Percentiles rank a stretch among this genome's conserved stretches.
phyloP scores from a whole-genome alignment of 2,888 invertebrate genomes.

The Morpho achilles region DNA sequence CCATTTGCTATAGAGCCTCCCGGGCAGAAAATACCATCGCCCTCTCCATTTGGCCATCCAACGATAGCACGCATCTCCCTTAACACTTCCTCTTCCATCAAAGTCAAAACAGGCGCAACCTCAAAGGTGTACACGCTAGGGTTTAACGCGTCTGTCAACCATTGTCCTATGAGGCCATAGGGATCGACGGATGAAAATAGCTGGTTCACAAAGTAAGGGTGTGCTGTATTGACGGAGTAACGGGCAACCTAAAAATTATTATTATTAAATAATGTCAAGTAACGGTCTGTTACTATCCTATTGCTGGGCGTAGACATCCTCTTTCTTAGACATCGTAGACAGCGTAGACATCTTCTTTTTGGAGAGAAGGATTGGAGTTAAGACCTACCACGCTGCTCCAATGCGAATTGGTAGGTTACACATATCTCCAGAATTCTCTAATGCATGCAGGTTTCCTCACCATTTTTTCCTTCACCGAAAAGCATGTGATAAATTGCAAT shows the following conservation, averaged over 20 bases:
- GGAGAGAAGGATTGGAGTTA: too few species aligned
- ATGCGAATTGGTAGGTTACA: too few species aligned
- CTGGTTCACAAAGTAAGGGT: constrained; percentile 94
- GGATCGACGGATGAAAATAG: constrained; percentile 91
- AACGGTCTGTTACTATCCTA: too few species aligned
- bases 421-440: too few species aligned
- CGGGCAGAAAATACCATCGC: constrained; percentile 93
- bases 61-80: constrained; percentile 88
- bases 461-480: too few species aligned
- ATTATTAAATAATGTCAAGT: neutral
- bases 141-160: constrained; percentile 91
- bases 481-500: too few species aligned
- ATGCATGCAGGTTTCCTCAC: too few species aligned
- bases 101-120: constrained; percentile 91
- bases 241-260: constrained; percentile 61
- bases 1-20: constrained; percentile 95
- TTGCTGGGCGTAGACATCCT: too few species aligned
- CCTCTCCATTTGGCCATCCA: constrained; percentile 85
- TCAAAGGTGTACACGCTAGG: constrained; percentile 94
- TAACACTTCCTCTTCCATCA: constrained; percentile 92
- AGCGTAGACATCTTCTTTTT: too few species aligned
- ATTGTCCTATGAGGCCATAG: constrained; percentile 90
- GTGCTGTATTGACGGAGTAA: constrained; percentile 94
- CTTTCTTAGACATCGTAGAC: too few species aligned
- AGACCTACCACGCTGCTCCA: too few species aligned